Conservation (phyloP, 2,113 vertebrate species). For the Malurus elegans region DNA sequence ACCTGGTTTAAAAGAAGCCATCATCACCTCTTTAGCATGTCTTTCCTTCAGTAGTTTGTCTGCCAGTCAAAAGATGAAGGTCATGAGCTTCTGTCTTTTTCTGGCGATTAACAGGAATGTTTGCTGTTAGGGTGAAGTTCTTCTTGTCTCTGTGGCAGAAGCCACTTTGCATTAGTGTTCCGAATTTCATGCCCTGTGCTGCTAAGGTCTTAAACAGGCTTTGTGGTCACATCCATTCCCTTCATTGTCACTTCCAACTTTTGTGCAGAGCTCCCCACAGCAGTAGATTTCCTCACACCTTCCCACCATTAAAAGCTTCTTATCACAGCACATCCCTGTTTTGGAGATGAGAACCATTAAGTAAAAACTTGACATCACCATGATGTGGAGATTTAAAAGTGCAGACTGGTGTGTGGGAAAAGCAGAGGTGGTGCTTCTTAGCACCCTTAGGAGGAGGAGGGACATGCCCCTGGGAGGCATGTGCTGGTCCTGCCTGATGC, state of each 20-base stretch:
- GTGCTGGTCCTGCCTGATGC: neutral
- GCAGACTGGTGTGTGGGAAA: neutral
- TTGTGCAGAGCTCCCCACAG: neutral
- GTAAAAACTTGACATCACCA: neutral
- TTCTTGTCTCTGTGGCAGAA: neutral
- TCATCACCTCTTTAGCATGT: neutral
- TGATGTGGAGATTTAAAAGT: neutral
- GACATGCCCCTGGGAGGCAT: neutral
- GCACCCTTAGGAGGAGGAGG: neutral
- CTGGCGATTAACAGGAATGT: neutral
- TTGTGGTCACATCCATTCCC: neutral
- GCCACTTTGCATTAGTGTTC: neutral
- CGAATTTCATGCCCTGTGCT: neutral
- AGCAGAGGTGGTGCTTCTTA: neutral
- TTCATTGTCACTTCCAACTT: neutral
- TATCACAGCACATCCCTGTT: neutral
- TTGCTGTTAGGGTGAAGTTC: neutral
- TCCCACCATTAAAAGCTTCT: neutral
- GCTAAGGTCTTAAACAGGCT: neutral
- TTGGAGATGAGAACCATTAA: neutral
- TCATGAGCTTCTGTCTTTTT: fast-evolving
- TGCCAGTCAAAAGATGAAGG: neutral
- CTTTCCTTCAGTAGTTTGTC: neutral
- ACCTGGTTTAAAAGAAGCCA: neutral
- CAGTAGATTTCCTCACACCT: neutral